Evolutionary conservation across 2,113 vertebrate species (phyloP).

Genomic region (Lethenteron reissneri): DNA sequence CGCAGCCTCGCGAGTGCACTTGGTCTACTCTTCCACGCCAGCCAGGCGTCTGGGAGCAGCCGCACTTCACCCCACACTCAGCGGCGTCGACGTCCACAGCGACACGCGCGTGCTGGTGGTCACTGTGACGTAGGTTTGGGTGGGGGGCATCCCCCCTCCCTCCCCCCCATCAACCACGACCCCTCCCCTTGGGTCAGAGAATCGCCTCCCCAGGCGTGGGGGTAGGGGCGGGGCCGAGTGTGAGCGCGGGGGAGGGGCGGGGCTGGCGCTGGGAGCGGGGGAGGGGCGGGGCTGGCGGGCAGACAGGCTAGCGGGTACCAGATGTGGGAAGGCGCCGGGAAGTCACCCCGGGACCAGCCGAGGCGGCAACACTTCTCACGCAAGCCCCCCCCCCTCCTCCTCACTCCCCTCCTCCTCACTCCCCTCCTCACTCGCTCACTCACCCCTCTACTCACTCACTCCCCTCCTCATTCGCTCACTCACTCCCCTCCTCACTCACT

Average conservation of each 20-base stretch:
- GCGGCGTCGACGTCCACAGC: too few relatives aligned
- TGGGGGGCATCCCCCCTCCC: background rate
- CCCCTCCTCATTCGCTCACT: too few relatives aligned
- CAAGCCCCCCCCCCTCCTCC: too few relatives aligned
- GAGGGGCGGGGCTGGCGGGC: constrained; percentile 1
- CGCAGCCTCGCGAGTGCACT: too few relatives aligned
- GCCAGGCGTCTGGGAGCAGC: too few relatives aligned
- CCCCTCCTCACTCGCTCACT: too few relatives aligned
- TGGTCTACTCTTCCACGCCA: too few relatives aligned
- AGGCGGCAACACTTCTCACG: too few relatives aligned
- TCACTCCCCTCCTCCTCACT: too few relatives aligned
- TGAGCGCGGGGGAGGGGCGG: background rate
- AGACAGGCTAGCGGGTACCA: constrained; percentile 5
- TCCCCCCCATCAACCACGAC: constrained; percentile 2
- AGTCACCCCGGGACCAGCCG: background rate
- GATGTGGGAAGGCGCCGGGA: constrained; percentile 5
- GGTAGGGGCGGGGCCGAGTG: background rate
- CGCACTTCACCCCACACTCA: too few relatives aligned
- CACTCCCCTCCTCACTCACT: too few relatives aligned
- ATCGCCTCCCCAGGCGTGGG: background rate
- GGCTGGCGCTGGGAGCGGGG: background rate
- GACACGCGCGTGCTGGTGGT: background rate
- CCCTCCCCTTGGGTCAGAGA: background rate
- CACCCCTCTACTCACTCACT: too few relatives aligned
- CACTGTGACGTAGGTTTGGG: background rate